A percentile compares a stretch with the other conserved stretches of the same genome.
Conservation (phyloP, 2,888 invertebrate species). For the Orthonevra nobilis region DNA sequence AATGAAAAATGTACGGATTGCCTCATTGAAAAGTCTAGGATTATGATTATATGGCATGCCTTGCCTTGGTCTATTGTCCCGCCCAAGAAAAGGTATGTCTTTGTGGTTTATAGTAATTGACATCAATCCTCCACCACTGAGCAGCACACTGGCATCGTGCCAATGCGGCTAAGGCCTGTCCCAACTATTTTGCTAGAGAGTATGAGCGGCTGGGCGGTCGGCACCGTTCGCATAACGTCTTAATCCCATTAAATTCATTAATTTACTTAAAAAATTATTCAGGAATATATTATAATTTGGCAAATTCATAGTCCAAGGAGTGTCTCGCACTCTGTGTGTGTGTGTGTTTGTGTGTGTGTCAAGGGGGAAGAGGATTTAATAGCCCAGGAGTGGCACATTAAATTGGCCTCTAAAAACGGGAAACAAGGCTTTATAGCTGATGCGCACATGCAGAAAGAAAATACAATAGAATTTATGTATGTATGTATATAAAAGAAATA, state of each 20-base stretch:
- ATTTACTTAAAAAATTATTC: too few species aligned
- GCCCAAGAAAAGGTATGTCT: slow-evolving; percentile 25
- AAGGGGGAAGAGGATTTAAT: slow-evolving; percentile 51
- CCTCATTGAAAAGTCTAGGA: slow-evolving; percentile 39
- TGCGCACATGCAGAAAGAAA: not conserved
- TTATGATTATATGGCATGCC: slow-evolving; percentile 35
- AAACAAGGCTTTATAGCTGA: not conserved
- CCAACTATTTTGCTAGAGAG: too few species aligned
- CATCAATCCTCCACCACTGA: slow-evolving; percentile 16
- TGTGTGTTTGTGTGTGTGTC: too few species aligned
- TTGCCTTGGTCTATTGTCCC: slow-evolving; percentile 41
- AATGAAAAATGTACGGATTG: slow-evolving; percentile 22
- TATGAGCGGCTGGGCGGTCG: too few species aligned
- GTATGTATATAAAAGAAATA: slow-evolving; percentile 14
- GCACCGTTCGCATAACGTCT: too few species aligned
- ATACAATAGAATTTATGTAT: too few species aligned
- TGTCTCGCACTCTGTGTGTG: too few species aligned
- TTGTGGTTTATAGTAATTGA: slow-evolving; percentile 40
- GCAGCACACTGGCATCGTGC: slow-evolving; percentile 29
- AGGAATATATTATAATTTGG: slow-evolving; percentile 26
- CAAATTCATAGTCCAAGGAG: slow-evolving; percentile 20
- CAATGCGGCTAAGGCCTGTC: slow-evolving; percentile 6
- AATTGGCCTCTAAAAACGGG: slow-evolving; percentile 13
- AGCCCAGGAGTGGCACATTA: slow-evolving; percentile 42
- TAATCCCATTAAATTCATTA: slow-evolving; percentile 38